Base-by-base conservation (phyloP, 1,140 invertebrate genomes). In the Artemia franciscana region DNA sequence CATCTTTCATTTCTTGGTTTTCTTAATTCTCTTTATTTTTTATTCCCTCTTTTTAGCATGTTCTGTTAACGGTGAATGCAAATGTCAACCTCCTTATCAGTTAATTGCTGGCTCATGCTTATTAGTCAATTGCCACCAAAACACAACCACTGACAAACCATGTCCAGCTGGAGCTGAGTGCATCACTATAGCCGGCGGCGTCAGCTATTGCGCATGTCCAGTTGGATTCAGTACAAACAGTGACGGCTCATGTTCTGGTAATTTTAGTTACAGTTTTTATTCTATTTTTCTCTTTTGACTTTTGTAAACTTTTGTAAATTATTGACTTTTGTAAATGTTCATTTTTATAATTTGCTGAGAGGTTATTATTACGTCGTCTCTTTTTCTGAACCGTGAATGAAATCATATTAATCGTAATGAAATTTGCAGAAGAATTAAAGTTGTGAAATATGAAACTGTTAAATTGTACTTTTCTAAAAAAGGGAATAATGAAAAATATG, bases 121-220 rank as follows among this genome's bases (percentile, higher is more conserved):
- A n/a, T 72, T 91, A 59, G 83, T 85, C 4, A 84, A 84, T 24
- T 91, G 88, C 71, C 83, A 82, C 5, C 80, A 81, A 63, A 82
- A 81, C 12, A 26, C 21, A 12, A 51, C 39, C 12, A 51, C 39
- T 1, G 39, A 51, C 39, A 12, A 51, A 3, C 60, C 60, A 9
- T 91, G 88, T 71, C 84, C 85, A 0, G 75, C 77, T 64, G 87
- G 86, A 26, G 87, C 87, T 0, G 86, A 91, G 69, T 91, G 88
- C 68, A 85, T 91, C 59, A 82, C 84, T 2, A 89, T 91, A 60
- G 82, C 86, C 5, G 86, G 86, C n/a, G 86, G 86, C 26, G 84
- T 91, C 1, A 90, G 86, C 69, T 91, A 91, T 69, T 88, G 87
- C 69, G 86, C 86, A 28, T 91, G 87, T 71, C 86, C 86, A 3